Base-by-base conservation (phyloP, 2,888 invertebrate genomes). In the Brachypalpus laphriformis region DNA sequence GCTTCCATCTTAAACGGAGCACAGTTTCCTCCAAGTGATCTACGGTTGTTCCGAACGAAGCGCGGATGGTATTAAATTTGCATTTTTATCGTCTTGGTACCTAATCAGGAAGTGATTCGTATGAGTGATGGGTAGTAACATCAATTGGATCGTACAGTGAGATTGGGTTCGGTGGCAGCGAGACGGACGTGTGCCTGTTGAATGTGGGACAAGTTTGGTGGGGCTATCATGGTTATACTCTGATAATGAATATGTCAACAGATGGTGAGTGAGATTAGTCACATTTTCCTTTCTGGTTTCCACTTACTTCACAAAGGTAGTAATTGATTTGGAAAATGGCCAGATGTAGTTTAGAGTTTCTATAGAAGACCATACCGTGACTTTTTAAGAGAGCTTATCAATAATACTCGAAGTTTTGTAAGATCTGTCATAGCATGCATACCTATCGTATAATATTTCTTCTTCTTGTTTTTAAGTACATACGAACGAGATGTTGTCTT, bases 81-180 rank as follows among this genome's bases (percentile, higher is more conserved):
- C 85, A 85, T 85, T 81, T 85, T 75, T 66, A 85, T 85, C 75
- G 81, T 45, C 57, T 66, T 75, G 51, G 85, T 85, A 76, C 47
- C 81, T 85, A 81, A 81, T 81, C 85, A 85, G 85, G 85, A 85
- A 85, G 85, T 81, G 71, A 85, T 81, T 85, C 85, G 85, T 81
- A 85, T 85, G 85, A 85, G 81, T 71, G 85, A 85, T 85, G 85
- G 75, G 71, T 81, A 75, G 72, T 76, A 42, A 45, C 83, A 80
- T 78, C 81, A 81, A 65, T 66, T 81, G 74, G 63, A 75, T 71
- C 20, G 80, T 34, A 18, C 3, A 16, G 5, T 9, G 37, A 7
- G 54, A 7, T 56, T 28, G n/a, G n/a, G n/a, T n/a, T n/a, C n/a
- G n/a, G n/a, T n/a, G n/a, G n/a, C n/a, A 56, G 18, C 14, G 45